Percentiles rank a stretch among this genome's conserved stretches.
phyloP scores from a whole-genome alignment of 2,888 invertebrate genomes.

The Zaprionus obscuricornis region DNA sequence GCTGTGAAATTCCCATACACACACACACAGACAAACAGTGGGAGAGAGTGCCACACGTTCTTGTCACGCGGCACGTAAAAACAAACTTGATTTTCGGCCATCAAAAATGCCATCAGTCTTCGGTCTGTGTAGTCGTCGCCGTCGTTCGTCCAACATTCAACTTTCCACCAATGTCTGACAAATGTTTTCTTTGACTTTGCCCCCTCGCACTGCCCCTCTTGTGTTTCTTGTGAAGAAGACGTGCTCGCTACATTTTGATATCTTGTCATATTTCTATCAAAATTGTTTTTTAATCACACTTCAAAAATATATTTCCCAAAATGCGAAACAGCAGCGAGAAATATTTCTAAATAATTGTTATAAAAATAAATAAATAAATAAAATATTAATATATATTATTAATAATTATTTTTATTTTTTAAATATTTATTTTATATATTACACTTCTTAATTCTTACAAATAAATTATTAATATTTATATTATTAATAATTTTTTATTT shows the following conservation, averaged over 20 bases:
- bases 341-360: no score
- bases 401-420: no score
- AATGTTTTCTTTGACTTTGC: slow-evolving; percentile 70
- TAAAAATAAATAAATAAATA: no score
- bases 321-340: no score
- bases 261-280: slow-evolving; percentile 54
- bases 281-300: slow-evolving; percentile 77
- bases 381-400: no score
- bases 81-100: slow-evolving; percentile 79
- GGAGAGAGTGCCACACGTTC: slow-evolving; percentile 22
- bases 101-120: slow-evolving; percentile 77
- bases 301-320: slow-evolving; percentile 19
- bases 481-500: no score
- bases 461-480: no score
- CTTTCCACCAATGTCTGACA: slow-evolving; percentile 54
- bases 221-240: slow-evolving; percentile 35
- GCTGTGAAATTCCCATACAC: slow-evolving; percentile 45
- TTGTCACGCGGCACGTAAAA: slow-evolving; percentile 69
- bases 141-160: neutral
- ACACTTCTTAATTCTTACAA: no score
- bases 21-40: no score
- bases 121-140: slow-evolving; percentile 1
- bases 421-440: no score
- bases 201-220: neutral
- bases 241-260: slow-evolving; percentile 54